A percentile compares a stretch with the other conserved stretches of the same genome.
phyloP scores from a whole-genome alignment of 2,113 vertebrate species.

The Suncus etruscus region DNA sequence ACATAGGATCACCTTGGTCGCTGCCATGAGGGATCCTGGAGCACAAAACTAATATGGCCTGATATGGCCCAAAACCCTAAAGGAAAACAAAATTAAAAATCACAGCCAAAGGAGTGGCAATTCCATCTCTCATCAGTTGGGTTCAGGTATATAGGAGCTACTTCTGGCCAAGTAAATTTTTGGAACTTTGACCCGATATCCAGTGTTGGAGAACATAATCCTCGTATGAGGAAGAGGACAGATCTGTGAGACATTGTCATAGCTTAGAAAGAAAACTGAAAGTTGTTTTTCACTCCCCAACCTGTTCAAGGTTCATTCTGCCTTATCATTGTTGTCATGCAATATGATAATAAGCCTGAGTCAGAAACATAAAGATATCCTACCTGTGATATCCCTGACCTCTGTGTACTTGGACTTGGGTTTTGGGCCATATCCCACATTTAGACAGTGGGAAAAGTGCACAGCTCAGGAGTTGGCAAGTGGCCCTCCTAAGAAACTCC shows the following conservation, averaged over 20 bases:
- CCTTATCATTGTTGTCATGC: conserved; percentile 55
- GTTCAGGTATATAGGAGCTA: not conserved
- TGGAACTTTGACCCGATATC: conserved; percentile 59
- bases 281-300: conserved; percentile 62
- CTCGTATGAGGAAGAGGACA: conserved; percentile 64
- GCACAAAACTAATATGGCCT: too few species aligned
- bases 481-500: not conserved
- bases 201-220: conserved; percentile 36
- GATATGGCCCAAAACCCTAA: too few species aligned
- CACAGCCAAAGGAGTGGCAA: not conserved
- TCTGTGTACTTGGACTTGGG: conserved; percentile 9
- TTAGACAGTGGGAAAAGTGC: not conserved
- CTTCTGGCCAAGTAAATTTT: conserved; percentile 21
- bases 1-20: too few species aligned
- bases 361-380: conserved; percentile 48
- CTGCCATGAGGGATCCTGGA: too few species aligned
- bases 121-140: not conserved
- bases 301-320: conserved; percentile 67
- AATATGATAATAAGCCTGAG: conserved; percentile 21
- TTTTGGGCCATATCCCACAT: conserved; percentile 23
- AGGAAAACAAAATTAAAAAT: too few species aligned
- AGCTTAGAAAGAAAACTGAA: conserved; percentile 22
- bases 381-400: conserved; percentile 1
- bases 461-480: not conserved
- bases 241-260: conserved; percentile 30